phyloP scores from a whole-genome alignment of 2,888 invertebrate species.

The Zelleria hepariella region DNA sequence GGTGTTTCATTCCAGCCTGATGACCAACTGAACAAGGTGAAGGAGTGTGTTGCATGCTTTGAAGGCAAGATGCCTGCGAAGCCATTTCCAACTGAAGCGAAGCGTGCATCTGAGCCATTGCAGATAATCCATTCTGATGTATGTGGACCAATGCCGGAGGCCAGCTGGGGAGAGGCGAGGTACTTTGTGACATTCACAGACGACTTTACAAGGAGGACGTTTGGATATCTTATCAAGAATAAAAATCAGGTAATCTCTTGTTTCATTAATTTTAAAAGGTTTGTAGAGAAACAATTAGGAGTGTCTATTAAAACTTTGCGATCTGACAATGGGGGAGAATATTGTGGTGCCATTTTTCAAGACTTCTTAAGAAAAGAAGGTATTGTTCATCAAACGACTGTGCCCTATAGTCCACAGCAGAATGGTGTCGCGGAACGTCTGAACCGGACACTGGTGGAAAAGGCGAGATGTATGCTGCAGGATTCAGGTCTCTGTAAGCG shows the following conservation, averaged over 20 bases:
- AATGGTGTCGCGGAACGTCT: conserved; percentile 19
- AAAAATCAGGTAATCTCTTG: conserved; percentile 20
- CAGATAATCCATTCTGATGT: conserved; percentile 23
- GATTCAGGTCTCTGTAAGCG: neutral
- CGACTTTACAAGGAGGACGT: conserved; percentile 21
- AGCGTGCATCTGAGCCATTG: neutral
- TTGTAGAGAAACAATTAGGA: conserved; percentile 23
- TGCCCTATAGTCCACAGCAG: conserved; percentile 25
- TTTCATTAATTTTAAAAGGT: conserved; percentile 19
- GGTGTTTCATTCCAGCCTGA: neutral
- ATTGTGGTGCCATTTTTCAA: conserved; percentile 14
- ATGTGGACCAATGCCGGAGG: conserved; percentile 20
- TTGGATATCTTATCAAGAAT: conserved; percentile 22
- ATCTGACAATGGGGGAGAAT: conserved; percentile 12
- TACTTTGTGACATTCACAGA: conserved; percentile 26
- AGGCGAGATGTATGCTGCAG: neutral
- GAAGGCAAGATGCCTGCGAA: neutral
- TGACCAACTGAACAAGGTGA: neutral
- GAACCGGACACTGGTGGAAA: conserved; percentile 8
- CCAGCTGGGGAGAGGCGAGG: conserved; percentile 17
- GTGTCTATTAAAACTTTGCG: conserved; percentile 20
- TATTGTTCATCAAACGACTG: conserved; percentile 26
- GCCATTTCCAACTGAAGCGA: neutral
- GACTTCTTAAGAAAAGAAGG: conserved; percentile 18
- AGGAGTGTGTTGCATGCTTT: neutral